A percentile compares a stretch with the other conserved stretches of the same genome.
phyloP scores from a whole-genome alignment of 2,113 vertebrate genomes.

The Camarhynchus parvulus region DNA sequence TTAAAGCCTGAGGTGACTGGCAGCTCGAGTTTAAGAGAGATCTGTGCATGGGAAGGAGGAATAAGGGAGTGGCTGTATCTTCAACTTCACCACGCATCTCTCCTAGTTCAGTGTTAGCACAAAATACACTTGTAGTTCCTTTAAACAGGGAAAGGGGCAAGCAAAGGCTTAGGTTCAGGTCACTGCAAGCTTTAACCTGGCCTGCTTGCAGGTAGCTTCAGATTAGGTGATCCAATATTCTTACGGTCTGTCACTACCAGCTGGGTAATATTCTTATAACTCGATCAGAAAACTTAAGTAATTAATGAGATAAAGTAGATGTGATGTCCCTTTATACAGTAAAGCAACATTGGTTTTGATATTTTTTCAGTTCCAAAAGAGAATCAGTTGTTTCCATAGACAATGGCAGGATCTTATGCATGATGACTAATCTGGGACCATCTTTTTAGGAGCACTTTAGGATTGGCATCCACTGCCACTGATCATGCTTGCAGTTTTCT shows the following conservation, averaged over 20 bases:
- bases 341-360: neutral
- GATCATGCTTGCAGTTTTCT: neutral
- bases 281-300: neutral
- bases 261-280: neutral
- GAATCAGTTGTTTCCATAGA: neutral
- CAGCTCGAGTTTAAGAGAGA: neutral
- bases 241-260: neutral
- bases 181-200: neutral
- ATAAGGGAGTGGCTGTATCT: neutral
- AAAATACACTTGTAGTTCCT: neutral
- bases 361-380: neutral
- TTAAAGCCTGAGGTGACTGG: neutral
- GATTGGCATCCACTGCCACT: neutral
- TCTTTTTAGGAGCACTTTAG: neutral
- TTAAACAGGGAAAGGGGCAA: neutral
- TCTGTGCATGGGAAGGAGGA: neutral
- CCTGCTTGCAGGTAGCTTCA: neutral
- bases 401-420: neutral
- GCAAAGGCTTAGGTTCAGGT: neutral
- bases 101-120: fast-evolving
- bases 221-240: neutral
- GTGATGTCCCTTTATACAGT: neutral
- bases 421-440: neutral
- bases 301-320: neutral
- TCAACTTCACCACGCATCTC: fast-evolving